Conservation (phyloP, 2,113 vertebrate species). For the Corythaeola cristata region DNA sequence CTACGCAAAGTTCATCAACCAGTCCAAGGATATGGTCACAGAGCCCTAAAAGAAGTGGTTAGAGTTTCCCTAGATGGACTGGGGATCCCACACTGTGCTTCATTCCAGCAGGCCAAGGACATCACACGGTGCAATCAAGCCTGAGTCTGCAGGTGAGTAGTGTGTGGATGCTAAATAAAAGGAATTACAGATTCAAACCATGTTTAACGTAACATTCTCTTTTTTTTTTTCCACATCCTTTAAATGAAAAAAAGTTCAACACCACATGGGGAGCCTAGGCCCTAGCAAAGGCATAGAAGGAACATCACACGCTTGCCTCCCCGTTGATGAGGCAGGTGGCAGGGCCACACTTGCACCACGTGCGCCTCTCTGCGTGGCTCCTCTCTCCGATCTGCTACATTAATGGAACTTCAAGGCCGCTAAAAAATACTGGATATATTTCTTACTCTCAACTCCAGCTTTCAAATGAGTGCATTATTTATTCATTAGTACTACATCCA, state of each 20-base stretch:
- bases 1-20: not conserved
- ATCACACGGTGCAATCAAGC: not conserved
- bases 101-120: not conserved
- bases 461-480: constrained; percentile 58
- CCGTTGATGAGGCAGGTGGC: not conserved
- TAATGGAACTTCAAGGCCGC: not conserved
- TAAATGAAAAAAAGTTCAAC: not conserved
- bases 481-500: constrained; percentile 57
- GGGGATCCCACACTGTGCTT: not conserved
- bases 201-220: not conserved
- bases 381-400: not conserved
- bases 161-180: not conserved
- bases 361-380: not conserved
- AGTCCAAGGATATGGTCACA: not conserved
- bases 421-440: constrained; percentile 5
- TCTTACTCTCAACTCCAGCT: constrained; percentile 15
- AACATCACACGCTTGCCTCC: not conserved
- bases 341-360: not conserved
- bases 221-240: not conserved
- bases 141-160: accelerated
- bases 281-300: not conserved
- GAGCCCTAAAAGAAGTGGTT: not conserved
- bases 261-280: accelerated
- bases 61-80: not conserved
- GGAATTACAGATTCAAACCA: not conserved